Evolutionary conservation across 2,113 vertebrate genomes (phyloP).

Genomic region (Grammomys dolichurus): DNA sequence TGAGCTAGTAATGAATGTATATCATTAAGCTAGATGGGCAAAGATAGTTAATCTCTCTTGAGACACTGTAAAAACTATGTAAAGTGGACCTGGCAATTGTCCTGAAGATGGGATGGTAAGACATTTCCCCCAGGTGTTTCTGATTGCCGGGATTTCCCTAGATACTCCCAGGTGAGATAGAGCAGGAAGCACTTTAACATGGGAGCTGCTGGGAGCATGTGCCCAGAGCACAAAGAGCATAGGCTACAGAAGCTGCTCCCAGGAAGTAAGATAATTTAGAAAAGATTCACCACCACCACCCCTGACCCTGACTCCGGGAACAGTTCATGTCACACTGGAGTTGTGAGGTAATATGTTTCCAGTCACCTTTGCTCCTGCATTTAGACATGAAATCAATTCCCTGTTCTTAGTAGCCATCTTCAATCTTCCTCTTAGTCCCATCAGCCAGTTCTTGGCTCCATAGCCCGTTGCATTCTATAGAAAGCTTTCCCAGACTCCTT

Average conservation of each 20-base stretch:
- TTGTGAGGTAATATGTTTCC: background rate
- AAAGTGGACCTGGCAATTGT: background rate
- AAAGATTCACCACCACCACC: background rate
- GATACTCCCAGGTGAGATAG: background rate
- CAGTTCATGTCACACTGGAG: background rate
- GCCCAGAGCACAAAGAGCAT: background rate
- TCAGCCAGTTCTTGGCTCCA: background rate
- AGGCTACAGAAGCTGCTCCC: background rate
- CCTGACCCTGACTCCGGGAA: background rate
- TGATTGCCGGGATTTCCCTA: background rate
- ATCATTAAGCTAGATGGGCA: background rate
- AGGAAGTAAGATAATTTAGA: background rate
- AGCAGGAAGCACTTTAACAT: background rate
- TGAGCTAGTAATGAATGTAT: background rate
- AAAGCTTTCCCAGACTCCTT: background rate
- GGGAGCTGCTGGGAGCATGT: background rate
- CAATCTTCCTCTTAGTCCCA: background rate
- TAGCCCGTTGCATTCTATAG: background rate
- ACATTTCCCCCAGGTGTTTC: background rate
- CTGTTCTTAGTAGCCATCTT: background rate
- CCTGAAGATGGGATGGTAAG: background rate
- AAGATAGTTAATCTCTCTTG: background rate
- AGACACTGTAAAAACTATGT: background rate
- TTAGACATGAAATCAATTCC: background rate
- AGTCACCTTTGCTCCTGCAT: background rate